A percentile compares a stretch with the other conserved stretches of the same genome.
phyloP scores from a whole-genome alignment of 2,797 vertebrate genomes.

The Molossus alvarezi region DNA sequence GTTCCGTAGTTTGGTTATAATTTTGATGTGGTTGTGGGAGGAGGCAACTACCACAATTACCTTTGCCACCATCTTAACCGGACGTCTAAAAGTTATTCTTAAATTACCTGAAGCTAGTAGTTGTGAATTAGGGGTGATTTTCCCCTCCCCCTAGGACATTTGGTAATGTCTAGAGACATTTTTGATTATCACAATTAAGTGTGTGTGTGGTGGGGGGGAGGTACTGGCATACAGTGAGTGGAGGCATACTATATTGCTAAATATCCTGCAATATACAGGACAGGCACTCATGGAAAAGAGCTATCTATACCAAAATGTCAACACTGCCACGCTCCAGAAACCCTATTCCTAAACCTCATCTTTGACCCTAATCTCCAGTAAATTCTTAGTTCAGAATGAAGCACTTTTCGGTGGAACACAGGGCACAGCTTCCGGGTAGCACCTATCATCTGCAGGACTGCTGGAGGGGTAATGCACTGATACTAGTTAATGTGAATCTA shows the following conservation, averaged over 20 bases:
- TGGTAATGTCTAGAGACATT: neutral
- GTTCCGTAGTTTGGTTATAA: too few relatives aligned
- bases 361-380: neutral
- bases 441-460: neutral
- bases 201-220: neutral
- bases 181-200: neutral
- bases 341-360: neutral
- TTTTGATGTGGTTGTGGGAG: neutral
- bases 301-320: neutral
- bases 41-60: too few relatives aligned
- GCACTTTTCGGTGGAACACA: neutral
- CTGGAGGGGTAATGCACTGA: neutral
- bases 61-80: too few relatives aligned
- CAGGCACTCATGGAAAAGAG: neutral
- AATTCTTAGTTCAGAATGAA: conserved; percentile 7
- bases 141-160: neutral
- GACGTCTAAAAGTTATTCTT: too few relatives aligned
- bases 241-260: neutral
- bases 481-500: neutral
- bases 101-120: too few relatives aligned
- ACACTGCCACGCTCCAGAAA: neutral
- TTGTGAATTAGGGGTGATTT: neutral
- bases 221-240: neutral
- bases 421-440: neutral
- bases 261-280: neutral